These are phyloP conservation scores for Lutjanus argentimaculatus DNA, from an alignment of 2,797 vertebrate species.

Conservation along the genomic window DNA sequence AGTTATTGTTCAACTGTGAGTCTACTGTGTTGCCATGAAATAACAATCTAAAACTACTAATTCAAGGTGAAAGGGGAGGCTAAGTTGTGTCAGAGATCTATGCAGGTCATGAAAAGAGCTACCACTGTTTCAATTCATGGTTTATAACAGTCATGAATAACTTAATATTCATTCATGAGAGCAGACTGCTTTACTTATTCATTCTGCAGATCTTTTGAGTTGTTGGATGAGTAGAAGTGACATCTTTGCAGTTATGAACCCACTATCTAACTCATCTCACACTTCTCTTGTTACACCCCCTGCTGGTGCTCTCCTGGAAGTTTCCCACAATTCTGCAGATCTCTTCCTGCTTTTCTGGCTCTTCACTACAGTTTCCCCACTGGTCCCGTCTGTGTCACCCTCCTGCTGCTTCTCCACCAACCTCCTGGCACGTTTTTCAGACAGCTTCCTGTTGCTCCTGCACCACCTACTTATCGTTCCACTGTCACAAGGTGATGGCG, in stretches of 20 bases:
- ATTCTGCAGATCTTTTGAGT: conserved; percentile 40
- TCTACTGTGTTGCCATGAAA: not conserved
- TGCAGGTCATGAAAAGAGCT: conserved; percentile 27
- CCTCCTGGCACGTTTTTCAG: conserved; percentile 12
- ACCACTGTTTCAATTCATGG: not conserved
- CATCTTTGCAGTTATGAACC: conserved; percentile 40
- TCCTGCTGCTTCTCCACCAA: conserved; percentile 42
- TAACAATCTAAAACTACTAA: not conserved
- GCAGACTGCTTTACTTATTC: conserved; percentile 41
- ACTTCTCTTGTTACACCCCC: conserved; percentile 32
- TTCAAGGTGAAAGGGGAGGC: not conserved
- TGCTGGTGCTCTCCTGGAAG: conserved; percentile 35
- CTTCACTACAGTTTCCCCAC: conserved; percentile 30
- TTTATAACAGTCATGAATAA: conserved; percentile 46
- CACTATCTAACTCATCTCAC: conserved; percentile 29
- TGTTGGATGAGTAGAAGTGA: conserved; percentile 46
- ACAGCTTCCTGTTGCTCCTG: conserved; percentile 24
- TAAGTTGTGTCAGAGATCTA: not conserved
- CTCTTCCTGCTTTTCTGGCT: conserved; percentile 33
- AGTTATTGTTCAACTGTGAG: not conserved
- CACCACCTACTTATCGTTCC: conserved; percentile 12
- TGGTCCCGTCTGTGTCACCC: conserved; percentile 26
- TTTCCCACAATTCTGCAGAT: conserved; percentile 33
- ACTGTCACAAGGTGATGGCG: conserved; percentile 30
- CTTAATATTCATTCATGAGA: conserved; percentile 36